These are phyloP conservation scores for Cordylochernes scorpioides DNA, from an alignment of 2,888 invertebrate genomes.

Conservation along the genomic window DNA sequence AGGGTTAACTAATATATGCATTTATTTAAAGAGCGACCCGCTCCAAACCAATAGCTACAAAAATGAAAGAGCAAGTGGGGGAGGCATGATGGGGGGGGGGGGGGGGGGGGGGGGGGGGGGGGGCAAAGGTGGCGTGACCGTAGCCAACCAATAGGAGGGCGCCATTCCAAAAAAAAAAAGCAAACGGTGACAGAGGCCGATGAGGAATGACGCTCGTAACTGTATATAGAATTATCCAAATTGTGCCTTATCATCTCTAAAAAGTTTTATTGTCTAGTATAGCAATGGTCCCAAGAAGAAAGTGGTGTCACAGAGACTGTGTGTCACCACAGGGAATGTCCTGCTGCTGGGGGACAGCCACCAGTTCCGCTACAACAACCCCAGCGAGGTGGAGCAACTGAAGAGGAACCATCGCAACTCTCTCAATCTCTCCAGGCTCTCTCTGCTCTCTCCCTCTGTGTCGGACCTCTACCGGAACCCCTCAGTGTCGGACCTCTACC, in stretches of 20 bases:
- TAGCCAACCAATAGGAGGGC: no score
- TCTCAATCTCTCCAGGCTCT: conserved; percentile 1
- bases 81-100: no score
- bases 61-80: no score
- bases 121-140: no score
- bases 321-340: conserved; percentile 34
- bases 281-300: no score
- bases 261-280: neutral
- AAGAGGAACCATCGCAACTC: neutral
- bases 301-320: no score
- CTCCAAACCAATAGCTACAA: no score
- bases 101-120: no score
- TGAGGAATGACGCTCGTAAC: neutral
- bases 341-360: conserved; percentile 46
- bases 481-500: no score
- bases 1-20: no score
- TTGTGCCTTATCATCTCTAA: neutral
- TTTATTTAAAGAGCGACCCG: no score
- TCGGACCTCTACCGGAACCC: no score
- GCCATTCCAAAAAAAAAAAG: neutral
- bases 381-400: conserved; percentile 56
- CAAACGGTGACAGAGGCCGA: neutral
- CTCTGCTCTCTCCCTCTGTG: neutral
- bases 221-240: neutral
- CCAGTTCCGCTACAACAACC: conserved; percentile 67